Conservation (phyloP, 2,797 vertebrate genomes). For the Crax fasciolata region DNA sequence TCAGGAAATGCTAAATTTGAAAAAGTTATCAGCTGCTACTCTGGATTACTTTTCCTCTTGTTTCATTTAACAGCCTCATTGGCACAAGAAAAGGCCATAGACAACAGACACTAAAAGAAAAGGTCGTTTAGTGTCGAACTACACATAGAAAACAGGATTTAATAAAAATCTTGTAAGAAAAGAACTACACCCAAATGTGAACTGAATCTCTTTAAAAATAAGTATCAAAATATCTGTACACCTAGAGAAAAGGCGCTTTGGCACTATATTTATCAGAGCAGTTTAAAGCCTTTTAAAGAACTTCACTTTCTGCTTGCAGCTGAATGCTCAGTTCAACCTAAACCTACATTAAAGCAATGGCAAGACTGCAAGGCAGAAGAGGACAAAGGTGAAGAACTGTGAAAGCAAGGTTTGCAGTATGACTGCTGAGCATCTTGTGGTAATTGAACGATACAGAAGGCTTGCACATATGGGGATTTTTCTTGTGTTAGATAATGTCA, state of each 20-base stretch:
- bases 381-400: not conserved
- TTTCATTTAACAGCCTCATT: not conserved
- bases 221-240: not conserved
- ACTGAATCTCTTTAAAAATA: not conserved
- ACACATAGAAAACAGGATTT: not conserved
- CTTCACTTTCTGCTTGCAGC: not conserved
- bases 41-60: not conserved
- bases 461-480: not conserved
- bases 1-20: not conserved
- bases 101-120: not conserved
- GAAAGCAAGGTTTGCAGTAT: not conserved
- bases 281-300: not conserved
- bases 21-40: not conserved
- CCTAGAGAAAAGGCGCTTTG: not conserved
- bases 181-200: not conserved
- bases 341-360: fast-evolving
- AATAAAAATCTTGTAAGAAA: not conserved
- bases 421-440: not conserved
- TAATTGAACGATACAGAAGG: not conserved
- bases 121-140: not conserved
- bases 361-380: not conserved
- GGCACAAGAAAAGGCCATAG: not conserved
- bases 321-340: not conserved
- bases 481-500: not conserved
- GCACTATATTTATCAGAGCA: not conserved